These are phyloP conservation scores for Heterotilapia buettikoferi DNA, from an alignment of 2,113 vertebrate genomes.

Conservation along the genomic window DNA sequence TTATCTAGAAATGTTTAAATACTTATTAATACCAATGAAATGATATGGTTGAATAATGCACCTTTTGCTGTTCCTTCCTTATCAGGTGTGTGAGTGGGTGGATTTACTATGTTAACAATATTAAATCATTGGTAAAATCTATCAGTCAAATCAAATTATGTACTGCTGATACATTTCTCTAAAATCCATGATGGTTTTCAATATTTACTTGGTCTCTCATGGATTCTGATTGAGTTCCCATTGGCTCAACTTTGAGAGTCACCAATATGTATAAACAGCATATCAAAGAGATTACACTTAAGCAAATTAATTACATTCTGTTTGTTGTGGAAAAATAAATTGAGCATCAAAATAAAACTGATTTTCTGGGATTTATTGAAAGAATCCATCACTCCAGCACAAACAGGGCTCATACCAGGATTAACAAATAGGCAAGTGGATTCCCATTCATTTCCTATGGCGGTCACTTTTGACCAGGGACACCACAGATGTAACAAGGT, in stretches of 20 bases:
- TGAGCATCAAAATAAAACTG: accelerated
- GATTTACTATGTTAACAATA: background rate
- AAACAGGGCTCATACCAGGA: background rate
- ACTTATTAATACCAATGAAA: background rate
- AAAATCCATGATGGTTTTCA: background rate
- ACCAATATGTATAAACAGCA: background rate
- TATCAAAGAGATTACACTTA: background rate
- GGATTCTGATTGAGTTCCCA: accelerated
- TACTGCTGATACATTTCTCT: background rate
- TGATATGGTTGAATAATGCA: background rate
- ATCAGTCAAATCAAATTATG: background rate
- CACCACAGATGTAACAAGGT: too few species aligned
- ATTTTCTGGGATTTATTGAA: background rate
- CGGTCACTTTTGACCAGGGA: too few species aligned
- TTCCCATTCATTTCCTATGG: too few species aligned
- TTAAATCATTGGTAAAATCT: background rate
- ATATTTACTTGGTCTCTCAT: background rate
- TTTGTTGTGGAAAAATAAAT: background rate
- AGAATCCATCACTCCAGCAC: background rate
- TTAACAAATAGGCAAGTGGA: too few species aligned
- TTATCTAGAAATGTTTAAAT: background rate
- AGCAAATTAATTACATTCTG: background rate
- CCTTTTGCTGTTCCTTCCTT: background rate
- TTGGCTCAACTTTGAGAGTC: background rate
- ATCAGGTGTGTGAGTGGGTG: background rate